These are phyloP conservation scores for Poeciliopsis occidentalis DNA, from an alignment of 2,113 vertebrate species.

Conservation along the genomic window DNA sequence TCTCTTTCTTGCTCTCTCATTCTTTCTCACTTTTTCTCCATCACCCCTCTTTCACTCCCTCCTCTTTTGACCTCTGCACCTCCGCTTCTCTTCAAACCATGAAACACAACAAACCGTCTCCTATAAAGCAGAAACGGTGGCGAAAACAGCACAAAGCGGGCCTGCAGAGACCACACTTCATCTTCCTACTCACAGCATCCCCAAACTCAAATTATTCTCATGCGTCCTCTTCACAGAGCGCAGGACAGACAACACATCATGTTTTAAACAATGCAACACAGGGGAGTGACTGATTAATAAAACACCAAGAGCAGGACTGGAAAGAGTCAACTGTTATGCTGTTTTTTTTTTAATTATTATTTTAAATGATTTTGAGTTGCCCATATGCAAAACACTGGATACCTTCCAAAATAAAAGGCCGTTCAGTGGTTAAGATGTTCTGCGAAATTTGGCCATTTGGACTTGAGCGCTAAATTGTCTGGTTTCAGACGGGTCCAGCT, in stretches of 20 bases:
- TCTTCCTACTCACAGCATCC: constrained; percentile 6
- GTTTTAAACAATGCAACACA: neutral
- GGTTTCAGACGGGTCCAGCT: neutral
- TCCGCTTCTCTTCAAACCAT: constrained; percentile 15
- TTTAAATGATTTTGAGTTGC: neutral
- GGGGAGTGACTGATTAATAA: no score
- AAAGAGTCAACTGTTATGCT: neutral
- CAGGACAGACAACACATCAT: neutral
- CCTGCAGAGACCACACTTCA: neutral
- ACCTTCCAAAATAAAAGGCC: neutral
- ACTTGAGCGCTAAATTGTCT: neutral
- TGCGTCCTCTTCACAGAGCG: neutral
- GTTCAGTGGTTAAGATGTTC: neutral
- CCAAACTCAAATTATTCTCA: neutral
- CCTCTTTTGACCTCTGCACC: constrained; percentile 44
- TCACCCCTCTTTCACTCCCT: no score
- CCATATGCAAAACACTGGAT: neutral
- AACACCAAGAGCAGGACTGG: neutral
- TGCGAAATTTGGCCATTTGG: neutral
- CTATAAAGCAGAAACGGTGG: constrained; percentile 4
- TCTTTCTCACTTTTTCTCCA: neutral
- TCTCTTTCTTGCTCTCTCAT: constrained; percentile 17
- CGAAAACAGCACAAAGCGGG: constrained; percentile 8
- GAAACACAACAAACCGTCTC: constrained; percentile 26
- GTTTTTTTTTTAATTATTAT: neutral